phyloP scores from a whole-genome alignment of 2,888 invertebrate genomes.

The Alcis repandata region DNA sequence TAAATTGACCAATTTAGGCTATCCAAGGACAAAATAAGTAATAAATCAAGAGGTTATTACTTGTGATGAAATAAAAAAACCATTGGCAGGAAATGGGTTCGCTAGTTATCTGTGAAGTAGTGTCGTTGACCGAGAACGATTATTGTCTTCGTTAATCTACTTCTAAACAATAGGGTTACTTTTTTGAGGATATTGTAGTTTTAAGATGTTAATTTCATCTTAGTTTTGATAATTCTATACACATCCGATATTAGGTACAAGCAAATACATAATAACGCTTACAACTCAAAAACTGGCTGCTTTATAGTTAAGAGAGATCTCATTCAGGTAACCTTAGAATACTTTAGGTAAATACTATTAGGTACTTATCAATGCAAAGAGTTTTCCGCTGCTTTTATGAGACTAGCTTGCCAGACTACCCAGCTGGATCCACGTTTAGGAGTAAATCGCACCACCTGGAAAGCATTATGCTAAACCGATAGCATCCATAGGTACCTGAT shows the following conservation, averaged over 20 bases:
- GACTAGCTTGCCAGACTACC: not conserved
- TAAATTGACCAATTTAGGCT: conserved; percentile 75
- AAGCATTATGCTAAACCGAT: conserved; percentile 4
- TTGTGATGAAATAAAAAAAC: conserved; percentile 56
- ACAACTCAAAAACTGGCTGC: too few relatives aligned
- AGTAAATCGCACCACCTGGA: not conserved
- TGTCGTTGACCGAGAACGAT: conserved; percentile 35
- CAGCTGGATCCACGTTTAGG: not conserved
- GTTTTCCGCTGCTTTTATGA: not conserved
- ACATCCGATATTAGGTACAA: too few relatives aligned
- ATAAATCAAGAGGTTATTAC: conserved; percentile 69
- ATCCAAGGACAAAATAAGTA: conserved; percentile 66
- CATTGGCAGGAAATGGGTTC: conserved; percentile 47
- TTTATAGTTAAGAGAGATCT: too few relatives aligned
- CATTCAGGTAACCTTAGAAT: too few relatives aligned
- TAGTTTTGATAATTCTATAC: too few relatives aligned
- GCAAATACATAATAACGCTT: too few relatives aligned
- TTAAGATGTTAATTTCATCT: too few relatives aligned
- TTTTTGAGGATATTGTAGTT: too few relatives aligned
- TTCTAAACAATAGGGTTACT: not conserved
- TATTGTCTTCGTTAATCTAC: conserved; percentile 9
- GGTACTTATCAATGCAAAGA: too few relatives aligned
- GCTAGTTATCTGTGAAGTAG: conserved; percentile 16
- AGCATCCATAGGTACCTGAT: conserved; percentile 4
- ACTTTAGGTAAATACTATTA: too few relatives aligned